A percentile compares a stretch with the other conserved stretches of the same genome.
phyloP scores from a whole-genome alignment of 2,797 vertebrate species.

The Emydoidea blandingii region DNA sequence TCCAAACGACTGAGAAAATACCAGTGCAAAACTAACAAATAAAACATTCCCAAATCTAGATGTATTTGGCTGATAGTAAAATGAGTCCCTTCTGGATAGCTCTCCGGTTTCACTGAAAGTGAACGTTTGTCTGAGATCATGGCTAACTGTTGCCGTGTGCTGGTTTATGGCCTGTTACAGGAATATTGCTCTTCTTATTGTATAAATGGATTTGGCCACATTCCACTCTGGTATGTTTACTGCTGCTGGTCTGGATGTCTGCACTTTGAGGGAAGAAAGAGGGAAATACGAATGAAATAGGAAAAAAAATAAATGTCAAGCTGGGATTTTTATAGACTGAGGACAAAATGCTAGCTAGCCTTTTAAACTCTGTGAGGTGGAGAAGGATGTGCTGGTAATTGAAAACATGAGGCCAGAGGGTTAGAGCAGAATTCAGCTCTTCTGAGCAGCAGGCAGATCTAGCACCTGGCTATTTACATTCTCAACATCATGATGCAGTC shows the following conservation, averaged over 20 bases:
- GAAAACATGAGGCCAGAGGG: accelerated
- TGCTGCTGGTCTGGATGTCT: neutral
- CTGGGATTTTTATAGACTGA: neutral
- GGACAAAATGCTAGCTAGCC: neutral
- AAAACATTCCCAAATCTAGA: accelerated
- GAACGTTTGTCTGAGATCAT: neutral
- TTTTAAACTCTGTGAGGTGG: neutral
- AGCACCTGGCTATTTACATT: neutral
- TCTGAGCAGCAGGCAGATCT: too few relatives aligned
- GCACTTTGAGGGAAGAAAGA: neutral
- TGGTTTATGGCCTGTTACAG: slow-evolving; percentile 62
- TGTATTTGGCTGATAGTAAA: accelerated
- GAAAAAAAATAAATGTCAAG: slow-evolving; percentile 44
- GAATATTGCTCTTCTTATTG: slow-evolving; percentile 58
- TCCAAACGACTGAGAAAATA: neutral
- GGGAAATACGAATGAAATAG: neutral
- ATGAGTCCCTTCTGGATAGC: neutral
- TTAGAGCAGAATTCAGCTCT: accelerated
- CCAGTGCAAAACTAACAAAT: accelerated
- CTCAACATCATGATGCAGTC: neutral
- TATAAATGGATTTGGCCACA: slow-evolving; percentile 45
- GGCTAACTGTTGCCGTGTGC: slow-evolving; percentile 41
- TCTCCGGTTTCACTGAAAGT: neutral
- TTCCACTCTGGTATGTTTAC: neutral
- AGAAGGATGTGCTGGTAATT: neutral